Evolutionary conservation across 2,888 invertebrate genomes (phyloP).

Genomic region (Asteroscopus sphinx): DNA sequence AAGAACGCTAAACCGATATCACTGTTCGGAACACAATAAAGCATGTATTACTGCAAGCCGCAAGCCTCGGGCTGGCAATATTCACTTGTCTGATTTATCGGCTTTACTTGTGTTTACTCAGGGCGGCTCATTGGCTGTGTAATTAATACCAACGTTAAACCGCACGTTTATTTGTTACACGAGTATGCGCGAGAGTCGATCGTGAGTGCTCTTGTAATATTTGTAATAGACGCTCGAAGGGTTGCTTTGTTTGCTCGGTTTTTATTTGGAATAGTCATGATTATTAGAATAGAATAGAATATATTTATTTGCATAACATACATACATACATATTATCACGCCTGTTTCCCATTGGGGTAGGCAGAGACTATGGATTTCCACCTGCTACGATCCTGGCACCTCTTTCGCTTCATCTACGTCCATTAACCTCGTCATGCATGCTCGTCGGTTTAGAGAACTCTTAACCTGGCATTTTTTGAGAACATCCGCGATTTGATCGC

Average conservation of each 20-base stretch:
- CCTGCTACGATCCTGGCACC: too few species aligned
- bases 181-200: slow-evolving; percentile 49
- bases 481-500: too few species aligned
- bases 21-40: slow-evolving; percentile 43
- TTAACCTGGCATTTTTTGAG: too few species aligned
- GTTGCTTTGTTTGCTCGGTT: slow-evolving; percentile 1
- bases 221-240: slow-evolving; percentile 35
- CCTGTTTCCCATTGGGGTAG: too few species aligned
- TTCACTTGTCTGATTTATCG: slow-evolving; percentile 64
- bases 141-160: slow-evolving; percentile 64
- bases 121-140: slow-evolving; percentile 61
- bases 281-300: background rate
- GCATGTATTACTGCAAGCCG: slow-evolving; percentile 45
- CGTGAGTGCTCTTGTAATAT: slow-evolving; percentile 39
- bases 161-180: slow-evolving; percentile 46
- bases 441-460: too few species aligned
- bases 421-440: too few species aligned
- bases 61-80: slow-evolving; percentile 39
- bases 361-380: too few species aligned
- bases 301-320: too few species aligned
- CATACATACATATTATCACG: too few species aligned
- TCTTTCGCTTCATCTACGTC: too few species aligned
- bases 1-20: slow-evolving; percentile 26
- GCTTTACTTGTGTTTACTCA: slow-evolving; percentile 72
- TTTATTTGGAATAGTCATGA: slow-evolving; percentile 7